phyloP scores from a whole-genome alignment of 2,888 invertebrate species.

The Mimas tiliae region DNA sequence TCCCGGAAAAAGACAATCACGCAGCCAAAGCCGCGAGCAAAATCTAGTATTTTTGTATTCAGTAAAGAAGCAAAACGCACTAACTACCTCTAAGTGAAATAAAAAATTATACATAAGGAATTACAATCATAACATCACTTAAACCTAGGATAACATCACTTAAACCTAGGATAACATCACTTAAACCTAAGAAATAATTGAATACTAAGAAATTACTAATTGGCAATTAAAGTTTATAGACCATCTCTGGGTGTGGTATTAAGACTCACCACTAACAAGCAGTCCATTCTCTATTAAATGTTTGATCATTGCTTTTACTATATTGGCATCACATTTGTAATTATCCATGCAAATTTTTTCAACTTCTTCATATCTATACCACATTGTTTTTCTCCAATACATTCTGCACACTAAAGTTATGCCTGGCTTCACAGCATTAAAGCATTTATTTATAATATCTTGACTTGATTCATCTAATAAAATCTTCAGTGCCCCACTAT shows the following conservation, averaged over 20 bases:
- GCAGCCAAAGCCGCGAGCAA: too few species aligned
- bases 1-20: too few species aligned
- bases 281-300: not conserved
- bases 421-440: not conserved
- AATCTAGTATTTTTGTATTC: too few species aligned
- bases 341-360: not conserved
- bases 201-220: too few species aligned
- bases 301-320: not conserved
- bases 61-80: too few species aligned
- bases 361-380: slow-evolving; percentile 2
- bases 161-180: too few species aligned
- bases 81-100: too few species aligned
- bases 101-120: too few species aligned
- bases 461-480: slow-evolving; percentile 7
- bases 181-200: too few species aligned
- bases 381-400: not conserved
- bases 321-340: not conserved
- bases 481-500: not conserved
- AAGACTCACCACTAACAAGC: slow-evolving; percentile 1
- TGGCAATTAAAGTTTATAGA: too few species aligned
- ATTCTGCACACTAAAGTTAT: not conserved
- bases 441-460: slow-evolving; percentile 1
- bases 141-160: too few species aligned
- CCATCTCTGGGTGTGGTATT: not conserved
- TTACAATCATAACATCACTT: too few species aligned